Evolutionary conservation across 2,797 vertebrate genomes (phyloP).

Genomic region (Trematomus bernacchii): DNA sequence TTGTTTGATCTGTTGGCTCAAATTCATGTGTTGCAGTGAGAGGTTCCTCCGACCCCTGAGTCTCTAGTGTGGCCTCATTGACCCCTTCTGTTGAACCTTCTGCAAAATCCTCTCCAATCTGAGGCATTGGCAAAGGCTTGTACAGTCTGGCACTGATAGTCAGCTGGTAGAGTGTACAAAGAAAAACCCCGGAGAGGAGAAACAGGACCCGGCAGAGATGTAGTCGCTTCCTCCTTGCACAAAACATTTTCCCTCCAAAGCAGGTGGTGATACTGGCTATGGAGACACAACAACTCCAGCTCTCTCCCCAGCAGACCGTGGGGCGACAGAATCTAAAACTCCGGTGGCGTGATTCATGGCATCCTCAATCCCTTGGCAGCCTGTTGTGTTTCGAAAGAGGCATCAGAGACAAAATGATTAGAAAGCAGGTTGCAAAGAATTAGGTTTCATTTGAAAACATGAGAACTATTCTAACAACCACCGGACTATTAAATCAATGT

Average conservation of each 20-base stretch:
- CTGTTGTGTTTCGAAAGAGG: slow-evolving; percentile 53
- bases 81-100: slow-evolving; percentile 70
- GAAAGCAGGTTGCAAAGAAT: slow-evolving; percentile 20
- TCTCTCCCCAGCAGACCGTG: slow-evolving; percentile 66
- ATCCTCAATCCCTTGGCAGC: slow-evolving; percentile 56
- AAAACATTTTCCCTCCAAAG: slow-evolving; percentile 82
- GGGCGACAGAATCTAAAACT: slow-evolving; percentile 58
- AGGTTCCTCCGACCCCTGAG: slow-evolving; percentile 64
- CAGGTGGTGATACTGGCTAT: slow-evolving; percentile 54
- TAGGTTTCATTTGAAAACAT: not conserved
- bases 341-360: slow-evolving; percentile 74
- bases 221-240: slow-evolving; percentile 86
- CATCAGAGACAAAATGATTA: slow-evolving; percentile 39
- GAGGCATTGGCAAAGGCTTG: slow-evolving; percentile 76
- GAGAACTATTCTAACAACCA: slow-evolving; percentile 7
- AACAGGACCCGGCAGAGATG: slow-evolving; percentile 88
- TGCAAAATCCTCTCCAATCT: slow-evolving; percentile 61
- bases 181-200: slow-evolving; percentile 85
- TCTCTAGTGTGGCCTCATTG: slow-evolving; percentile 59
- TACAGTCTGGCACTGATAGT: slow-evolving; percentile 83
- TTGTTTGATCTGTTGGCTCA: slow-evolving; percentile 68
- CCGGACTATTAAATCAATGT: not conserved
- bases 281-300: slow-evolving; percentile 54
- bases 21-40: slow-evolving; percentile 48
- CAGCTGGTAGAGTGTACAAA: slow-evolving; percentile 88